phyloP scores from a whole-genome alignment of 2,113 vertebrate species.

The Grallaria varia region DNA sequence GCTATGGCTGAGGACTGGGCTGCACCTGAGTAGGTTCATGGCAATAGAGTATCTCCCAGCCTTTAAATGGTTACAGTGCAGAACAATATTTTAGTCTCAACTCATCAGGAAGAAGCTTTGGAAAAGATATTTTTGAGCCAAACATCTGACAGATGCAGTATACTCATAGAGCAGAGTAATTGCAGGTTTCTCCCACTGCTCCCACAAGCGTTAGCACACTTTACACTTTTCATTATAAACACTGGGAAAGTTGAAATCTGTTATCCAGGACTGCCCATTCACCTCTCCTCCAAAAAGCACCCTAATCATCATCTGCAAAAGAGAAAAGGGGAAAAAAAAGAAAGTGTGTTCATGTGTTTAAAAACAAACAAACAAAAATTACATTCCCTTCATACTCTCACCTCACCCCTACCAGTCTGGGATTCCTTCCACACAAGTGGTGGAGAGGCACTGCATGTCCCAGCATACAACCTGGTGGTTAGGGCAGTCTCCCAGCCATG shows the following conservation, averaged over 20 bases:
- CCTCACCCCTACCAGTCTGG: not conserved
- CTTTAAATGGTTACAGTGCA: not conserved
- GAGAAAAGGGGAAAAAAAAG: fast-evolving
- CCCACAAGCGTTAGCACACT: not conserved
- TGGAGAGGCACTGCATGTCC: not conserved
- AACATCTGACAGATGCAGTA: not conserved
- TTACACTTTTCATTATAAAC: not conserved
- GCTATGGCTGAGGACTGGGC: not conserved
- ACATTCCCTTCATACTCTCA: not conserved
- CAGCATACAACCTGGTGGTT: not conserved
- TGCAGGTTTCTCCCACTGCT: not conserved
- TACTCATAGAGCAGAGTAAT: not conserved
- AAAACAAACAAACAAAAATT: not conserved
- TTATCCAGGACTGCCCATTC: not conserved
- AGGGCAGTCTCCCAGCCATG: not conserved
- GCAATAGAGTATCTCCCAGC: not conserved
- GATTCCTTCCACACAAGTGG: not conserved
- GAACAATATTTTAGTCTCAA: not conserved
- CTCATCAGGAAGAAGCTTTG: not conserved
- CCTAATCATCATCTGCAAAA: not conserved
- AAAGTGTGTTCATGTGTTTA: not conserved
- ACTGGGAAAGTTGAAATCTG: not conserved
- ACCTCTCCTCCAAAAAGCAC: not conserved
- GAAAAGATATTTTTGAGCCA: not conserved
- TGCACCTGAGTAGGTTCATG: not conserved